Percentiles rank a stretch among this genome's conserved stretches.
Conservation (phyloP, 23 tunicate species). For the Diplosoma virens region DNA sequence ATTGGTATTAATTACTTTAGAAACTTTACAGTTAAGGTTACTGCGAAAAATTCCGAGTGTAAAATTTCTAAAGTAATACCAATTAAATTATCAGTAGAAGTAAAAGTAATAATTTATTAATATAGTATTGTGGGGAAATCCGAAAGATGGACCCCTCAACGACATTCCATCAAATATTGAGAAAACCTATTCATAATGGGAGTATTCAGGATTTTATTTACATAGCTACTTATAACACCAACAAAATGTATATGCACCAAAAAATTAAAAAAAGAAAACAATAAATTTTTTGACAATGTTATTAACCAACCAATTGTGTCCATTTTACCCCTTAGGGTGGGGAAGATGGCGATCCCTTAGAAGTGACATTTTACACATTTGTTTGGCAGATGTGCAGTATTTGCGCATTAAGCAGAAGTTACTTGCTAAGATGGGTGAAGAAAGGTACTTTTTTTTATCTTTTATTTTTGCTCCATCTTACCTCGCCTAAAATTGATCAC, state of each 20-base stretch:
- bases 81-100: too few relatives aligned
- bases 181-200: neutral
- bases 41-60: too few relatives aligned
- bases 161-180: constrained; percentile 3
- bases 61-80: too few relatives aligned
- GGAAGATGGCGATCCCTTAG: neutral
- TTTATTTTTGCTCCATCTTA: neutral
- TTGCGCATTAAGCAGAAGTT: neutral
- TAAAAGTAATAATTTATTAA: too few relatives aligned
- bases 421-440: neutral
- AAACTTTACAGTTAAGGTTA: too few relatives aligned
- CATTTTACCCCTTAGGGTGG: constrained; percentile 10
- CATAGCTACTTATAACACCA: neutral
- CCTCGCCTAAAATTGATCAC: too few relatives aligned
- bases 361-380: neutral
- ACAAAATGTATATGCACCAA: neutral
- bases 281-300: neutral
- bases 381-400: neutral
- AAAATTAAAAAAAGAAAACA: neutral
- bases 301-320: neutral
- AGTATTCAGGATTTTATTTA: constrained; percentile 4
- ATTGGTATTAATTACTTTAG: too few relatives aligned
- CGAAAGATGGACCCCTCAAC: constrained; percentile 9
- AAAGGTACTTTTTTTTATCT: neutral
- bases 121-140: too few relatives aligned